phyloP scores from a whole-genome alignment of 2,797 vertebrate genomes.

The Argya squamiceps region DNA sequence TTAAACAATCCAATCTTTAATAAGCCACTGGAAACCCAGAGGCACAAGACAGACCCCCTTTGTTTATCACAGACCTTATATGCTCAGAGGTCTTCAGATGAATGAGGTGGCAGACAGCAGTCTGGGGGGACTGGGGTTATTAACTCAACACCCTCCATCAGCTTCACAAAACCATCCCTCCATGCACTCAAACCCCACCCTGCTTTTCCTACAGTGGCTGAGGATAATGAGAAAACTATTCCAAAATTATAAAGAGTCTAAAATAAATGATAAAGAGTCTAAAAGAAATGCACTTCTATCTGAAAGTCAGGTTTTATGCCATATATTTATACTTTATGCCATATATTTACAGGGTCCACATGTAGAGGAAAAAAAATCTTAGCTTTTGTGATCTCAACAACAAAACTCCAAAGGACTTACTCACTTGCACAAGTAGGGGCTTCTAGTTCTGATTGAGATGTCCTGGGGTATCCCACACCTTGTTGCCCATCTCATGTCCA shows the following conservation, averaged over 20 bases:
- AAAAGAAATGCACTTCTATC: background rate
- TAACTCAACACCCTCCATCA: conserved; percentile 46
- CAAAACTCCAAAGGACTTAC: background rate
- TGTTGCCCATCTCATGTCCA: background rate
- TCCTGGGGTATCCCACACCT: background rate
- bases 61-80: conserved; percentile 48
- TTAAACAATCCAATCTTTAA: conserved; percentile 60
- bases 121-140: background rate
- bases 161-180: background rate
- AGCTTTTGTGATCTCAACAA: background rate
- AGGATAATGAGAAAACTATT: background rate
- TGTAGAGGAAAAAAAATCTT: background rate
- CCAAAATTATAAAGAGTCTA: background rate
- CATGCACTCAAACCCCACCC: background rate
- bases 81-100: conserved; percentile 52
- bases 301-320: background rate
- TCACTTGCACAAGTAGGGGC: background rate
- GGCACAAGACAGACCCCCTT: conserved; percentile 44
- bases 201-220: background rate
- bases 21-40: conserved; percentile 43
- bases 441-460: background rate
- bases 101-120: conserved; percentile 63
- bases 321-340: background rate
- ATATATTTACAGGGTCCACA: background rate
- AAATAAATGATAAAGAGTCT: background rate